Evolutionary conservation across 2,797 vertebrate species (phyloP).

Genomic region (Morelia viridis): DNA sequence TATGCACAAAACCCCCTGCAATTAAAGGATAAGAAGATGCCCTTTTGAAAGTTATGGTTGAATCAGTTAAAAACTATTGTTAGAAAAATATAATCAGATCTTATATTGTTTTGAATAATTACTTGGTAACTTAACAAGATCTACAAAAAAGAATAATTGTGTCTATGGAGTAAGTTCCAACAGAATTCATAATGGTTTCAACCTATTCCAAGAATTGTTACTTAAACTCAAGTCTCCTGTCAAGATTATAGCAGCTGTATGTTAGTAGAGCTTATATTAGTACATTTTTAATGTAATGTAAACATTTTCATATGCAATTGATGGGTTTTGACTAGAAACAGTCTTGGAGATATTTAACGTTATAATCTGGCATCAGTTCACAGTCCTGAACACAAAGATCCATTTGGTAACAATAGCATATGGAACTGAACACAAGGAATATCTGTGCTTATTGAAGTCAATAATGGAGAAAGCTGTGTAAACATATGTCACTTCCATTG

Average conservation of each 20-base stretch:
- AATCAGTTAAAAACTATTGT: not conserved
- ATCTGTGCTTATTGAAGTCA: not conserved
- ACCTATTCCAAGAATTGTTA: constrained; percentile 1
- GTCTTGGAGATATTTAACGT: not conserved
- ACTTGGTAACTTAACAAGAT: constrained; percentile 5
- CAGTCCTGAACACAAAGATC: not conserved
- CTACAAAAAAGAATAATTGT: constrained; percentile 7
- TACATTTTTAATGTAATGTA: not conserved
- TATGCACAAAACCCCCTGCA: not conserved
- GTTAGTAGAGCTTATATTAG: not conserved
- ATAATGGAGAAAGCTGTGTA: not conserved
- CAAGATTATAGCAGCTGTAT: not conserved
- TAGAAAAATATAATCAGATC: constrained; percentile 11
- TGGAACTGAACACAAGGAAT: not conserved
- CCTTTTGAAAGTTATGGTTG: not conserved
- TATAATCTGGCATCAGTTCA: not conserved
- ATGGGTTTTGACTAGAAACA: not conserved
- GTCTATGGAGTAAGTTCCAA: not conserved
- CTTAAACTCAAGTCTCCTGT: not conserved
- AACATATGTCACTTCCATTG: not conserved
- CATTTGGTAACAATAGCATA: not conserved
- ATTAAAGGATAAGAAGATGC: constrained; percentile 7
- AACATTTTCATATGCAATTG: not conserved
- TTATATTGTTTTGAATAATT: constrained; percentile 17
- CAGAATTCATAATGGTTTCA: constrained; percentile 4